Conservation (phyloP, 1,140 invertebrate genomes). For the Drosophila asahinai region DNA sequence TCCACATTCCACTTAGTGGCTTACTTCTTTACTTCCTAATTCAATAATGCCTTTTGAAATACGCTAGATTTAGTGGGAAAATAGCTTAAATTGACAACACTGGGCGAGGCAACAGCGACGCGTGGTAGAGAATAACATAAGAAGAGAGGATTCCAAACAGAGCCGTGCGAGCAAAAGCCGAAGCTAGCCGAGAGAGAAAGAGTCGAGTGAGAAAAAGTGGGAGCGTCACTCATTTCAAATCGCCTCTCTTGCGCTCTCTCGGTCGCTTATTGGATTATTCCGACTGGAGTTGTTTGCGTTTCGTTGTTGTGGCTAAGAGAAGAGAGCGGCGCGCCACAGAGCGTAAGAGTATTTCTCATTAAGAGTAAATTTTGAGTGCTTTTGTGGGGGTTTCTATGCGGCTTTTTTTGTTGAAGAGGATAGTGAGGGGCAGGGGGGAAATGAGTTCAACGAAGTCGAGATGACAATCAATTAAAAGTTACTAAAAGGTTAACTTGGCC, state of each 20-base stretch:
- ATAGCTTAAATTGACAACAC: too few species aligned
- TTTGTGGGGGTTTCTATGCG: constrained; percentile 3
- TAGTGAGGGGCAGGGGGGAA: not conserved
- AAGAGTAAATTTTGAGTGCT: constrained; percentile 16
- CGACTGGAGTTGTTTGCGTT: constrained; percentile 49
- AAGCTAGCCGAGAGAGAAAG: too few species aligned
- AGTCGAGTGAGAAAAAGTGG: too few species aligned
- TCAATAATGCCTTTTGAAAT: too few species aligned
- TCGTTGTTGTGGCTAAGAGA: not conserved
- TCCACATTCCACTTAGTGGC: too few species aligned
- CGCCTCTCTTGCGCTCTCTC: constrained; percentile 11
- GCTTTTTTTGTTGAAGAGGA: not conserved
- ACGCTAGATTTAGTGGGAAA: too few species aligned
- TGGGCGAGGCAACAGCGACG: too few species aligned
- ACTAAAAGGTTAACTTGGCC: constrained; percentile 40
- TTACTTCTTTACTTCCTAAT: too few species aligned
- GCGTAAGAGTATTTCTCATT: not conserved
- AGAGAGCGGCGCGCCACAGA: not conserved
- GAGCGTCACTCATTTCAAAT: not conserved
- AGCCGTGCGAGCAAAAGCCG: too few species aligned
- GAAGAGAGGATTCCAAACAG: too few species aligned
- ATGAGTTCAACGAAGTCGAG: constrained; percentile 34
- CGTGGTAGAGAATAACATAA: too few species aligned
- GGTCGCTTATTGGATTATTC: constrained; percentile 56
- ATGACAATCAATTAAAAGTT: constrained; percentile 50